Percentiles rank a stretch among this genome's conserved stretches.
phyloP scores from a whole-genome alignment of 2,797 vertebrate species.

The Spinibarbus caldwelli region DNA sequence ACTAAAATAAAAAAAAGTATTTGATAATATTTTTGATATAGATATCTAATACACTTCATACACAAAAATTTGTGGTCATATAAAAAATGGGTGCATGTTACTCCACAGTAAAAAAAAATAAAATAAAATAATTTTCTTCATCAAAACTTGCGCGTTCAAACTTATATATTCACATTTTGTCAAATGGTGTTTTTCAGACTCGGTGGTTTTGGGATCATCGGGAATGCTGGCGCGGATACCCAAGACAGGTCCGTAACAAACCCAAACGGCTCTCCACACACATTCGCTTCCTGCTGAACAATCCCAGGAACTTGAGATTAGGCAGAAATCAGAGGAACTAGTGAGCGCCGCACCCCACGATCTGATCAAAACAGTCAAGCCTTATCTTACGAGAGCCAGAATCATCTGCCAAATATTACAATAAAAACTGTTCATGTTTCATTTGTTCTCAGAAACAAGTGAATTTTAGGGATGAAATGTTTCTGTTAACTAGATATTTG shows the following conservation, averaged over 20 bases:
- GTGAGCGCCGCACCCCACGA: background rate
- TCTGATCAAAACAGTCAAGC: background rate
- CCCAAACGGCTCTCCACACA: background rate
- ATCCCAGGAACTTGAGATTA: conserved; percentile 25
- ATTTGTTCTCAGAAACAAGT: background rate
- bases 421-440: background rate
- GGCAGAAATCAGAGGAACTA: background rate
- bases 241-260: conserved; percentile 83
- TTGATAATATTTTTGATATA: too few relatives aligned
- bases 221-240: conserved; percentile 89
- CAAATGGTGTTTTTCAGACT: conserved; percentile 75
- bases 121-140: background rate
- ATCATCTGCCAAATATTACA: background rate
- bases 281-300: conserved; percentile 17
- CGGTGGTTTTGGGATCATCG: conserved; percentile 89
- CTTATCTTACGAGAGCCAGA: background rate
- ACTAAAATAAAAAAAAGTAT: too few relatives aligned
- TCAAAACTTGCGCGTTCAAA: background rate
- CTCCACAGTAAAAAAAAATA: background rate
- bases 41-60: background rate
- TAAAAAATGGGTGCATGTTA: background rate
- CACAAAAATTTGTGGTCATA: background rate
- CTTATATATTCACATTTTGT: background rate
- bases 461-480: background rate
- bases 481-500: background rate